Conservation (phyloP, 2,797 vertebrate species). For the Picus viridis region DNA sequence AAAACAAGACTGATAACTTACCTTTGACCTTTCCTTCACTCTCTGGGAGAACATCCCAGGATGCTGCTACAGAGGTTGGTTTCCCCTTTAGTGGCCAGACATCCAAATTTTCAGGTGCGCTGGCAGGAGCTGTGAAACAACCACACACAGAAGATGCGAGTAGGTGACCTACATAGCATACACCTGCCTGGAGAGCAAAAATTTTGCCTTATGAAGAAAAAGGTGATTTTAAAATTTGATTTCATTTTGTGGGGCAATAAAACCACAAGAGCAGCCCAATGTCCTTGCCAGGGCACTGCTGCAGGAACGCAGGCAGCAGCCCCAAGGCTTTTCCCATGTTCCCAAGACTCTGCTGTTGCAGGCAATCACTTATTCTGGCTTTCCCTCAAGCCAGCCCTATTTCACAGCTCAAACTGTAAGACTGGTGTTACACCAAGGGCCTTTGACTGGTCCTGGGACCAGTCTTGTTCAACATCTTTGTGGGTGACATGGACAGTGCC, state of each 20-base stretch:
- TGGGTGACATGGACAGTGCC: too few species aligned
- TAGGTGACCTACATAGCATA: not conserved
- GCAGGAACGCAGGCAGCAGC: not conserved
- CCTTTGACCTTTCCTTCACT: slow-evolving; percentile 94
- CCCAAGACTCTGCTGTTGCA: not conserved
- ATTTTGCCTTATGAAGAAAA: too few species aligned
- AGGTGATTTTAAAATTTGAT: too few species aligned
- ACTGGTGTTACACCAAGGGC: not conserved
- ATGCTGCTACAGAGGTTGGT: slow-evolving; percentile 88
- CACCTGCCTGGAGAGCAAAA: not conserved
- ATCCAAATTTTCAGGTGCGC: slow-evolving; percentile 93
- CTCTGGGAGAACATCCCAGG: slow-evolving; percentile 93
- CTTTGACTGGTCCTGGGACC: not conserved
- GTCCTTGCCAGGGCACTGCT: not conserved
- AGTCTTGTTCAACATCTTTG: too few species aligned
- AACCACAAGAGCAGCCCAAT: not conserved
- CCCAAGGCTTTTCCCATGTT: not conserved
- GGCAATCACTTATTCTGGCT: not conserved
- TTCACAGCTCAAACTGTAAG: not conserved
- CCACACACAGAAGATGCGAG: not conserved
- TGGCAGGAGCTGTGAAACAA: slow-evolving; percentile 86
- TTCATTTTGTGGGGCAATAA: too few species aligned
- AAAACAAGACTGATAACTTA: slow-evolving; percentile 59
- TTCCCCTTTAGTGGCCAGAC: slow-evolving; percentile 92
- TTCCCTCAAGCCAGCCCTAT: not conserved